Percentiles rank a stretch among this genome's conserved stretches.
Evolutionary conservation across 2,113 vertebrate genomes (phyloP).

Genomic region (Apus apus): DNA sequence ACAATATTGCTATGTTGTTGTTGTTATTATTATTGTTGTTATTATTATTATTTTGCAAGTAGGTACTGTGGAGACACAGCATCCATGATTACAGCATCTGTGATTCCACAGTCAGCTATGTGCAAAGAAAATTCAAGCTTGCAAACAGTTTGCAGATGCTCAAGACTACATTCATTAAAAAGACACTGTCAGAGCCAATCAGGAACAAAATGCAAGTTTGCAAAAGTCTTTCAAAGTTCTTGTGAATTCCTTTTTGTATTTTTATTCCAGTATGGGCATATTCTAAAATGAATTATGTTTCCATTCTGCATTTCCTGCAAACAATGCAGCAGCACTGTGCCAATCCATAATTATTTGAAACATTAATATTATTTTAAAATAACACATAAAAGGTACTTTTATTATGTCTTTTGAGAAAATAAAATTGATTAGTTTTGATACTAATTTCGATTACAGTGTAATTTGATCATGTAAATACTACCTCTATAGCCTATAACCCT

Average conservation of each 20-base stretch:
- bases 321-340: not conserved
- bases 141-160: conserved; percentile 62
- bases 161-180: conserved; percentile 41
- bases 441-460: not conserved
- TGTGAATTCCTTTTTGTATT: not conserved
- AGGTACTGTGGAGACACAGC: conserved; percentile 43
- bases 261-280: not conserved
- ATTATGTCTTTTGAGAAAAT: not conserved
- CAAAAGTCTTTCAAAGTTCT: conserved; percentile 29
- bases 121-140: conserved; percentile 44
- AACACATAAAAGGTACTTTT: not conserved
- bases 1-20: conserved; percentile 50
- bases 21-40: conserved; percentile 53
- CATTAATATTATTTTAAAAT: not conserved
- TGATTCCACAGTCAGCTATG: conserved; percentile 46
- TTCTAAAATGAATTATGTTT: not conserved
- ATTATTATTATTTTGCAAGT: conserved; percentile 51
- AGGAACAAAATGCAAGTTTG: conserved; percentile 47
- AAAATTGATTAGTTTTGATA: not conserved
- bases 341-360: not conserved
- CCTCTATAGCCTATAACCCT: not conserved
- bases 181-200: conserved; percentile 15
- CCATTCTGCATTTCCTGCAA: not conserved
- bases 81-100: conserved; percentile 30
- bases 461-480: not conserved